phyloP scores from a whole-genome alignment of 2,797 vertebrate genomes.

The Crenuchus spilurus region DNA sequence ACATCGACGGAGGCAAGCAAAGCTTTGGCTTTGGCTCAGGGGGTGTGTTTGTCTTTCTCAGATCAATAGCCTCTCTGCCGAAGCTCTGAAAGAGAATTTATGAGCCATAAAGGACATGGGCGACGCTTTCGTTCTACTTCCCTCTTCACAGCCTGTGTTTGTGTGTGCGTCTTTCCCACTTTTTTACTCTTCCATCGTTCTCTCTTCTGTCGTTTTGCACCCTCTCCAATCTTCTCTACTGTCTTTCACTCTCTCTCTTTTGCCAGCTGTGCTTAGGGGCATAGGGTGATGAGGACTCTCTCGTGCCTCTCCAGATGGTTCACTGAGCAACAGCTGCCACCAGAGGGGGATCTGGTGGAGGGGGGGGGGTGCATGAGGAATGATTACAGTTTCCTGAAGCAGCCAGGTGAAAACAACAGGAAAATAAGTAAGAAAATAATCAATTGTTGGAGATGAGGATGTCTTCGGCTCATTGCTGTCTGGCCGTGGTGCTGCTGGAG shows the following conservation, averaged over 20 bases:
- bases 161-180: slow-evolving; percentile 4
- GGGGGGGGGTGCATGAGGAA: slow-evolving; percentile 45
- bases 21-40: slow-evolving; percentile 44
- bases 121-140: slow-evolving; percentile 48
- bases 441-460: slow-evolving; percentile 57
- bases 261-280: slow-evolving; percentile 75
- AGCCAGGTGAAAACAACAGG: slow-evolving; percentile 69
- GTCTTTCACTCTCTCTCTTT: slow-evolving; percentile 51
- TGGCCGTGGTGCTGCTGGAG: not conserved
- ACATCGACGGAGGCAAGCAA: slow-evolving; percentile 50
- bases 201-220: not conserved
- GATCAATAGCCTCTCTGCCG: slow-evolving; percentile 71
- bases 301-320: slow-evolving; percentile 77
- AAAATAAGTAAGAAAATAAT: slow-evolving; percentile 62
- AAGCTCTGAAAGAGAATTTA: slow-evolving; percentile 70
- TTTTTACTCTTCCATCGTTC: too few species aligned
- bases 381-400: slow-evolving; percentile 72
- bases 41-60: slow-evolving; percentile 72
- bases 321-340: slow-evolving; percentile 75
- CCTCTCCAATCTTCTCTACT: not conserved
- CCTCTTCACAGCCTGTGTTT: slow-evolving; percentile 12
- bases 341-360: slow-evolving; percentile 44
- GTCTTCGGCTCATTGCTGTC: slow-evolving; percentile 30
- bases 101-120: slow-evolving; percentile 71
- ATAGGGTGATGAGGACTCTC: slow-evolving; percentile 76